These are phyloP conservation scores for Euzophera pinguis DNA, from an alignment of 2,888 invertebrate genomes.

Conservation along the genomic window DNA sequence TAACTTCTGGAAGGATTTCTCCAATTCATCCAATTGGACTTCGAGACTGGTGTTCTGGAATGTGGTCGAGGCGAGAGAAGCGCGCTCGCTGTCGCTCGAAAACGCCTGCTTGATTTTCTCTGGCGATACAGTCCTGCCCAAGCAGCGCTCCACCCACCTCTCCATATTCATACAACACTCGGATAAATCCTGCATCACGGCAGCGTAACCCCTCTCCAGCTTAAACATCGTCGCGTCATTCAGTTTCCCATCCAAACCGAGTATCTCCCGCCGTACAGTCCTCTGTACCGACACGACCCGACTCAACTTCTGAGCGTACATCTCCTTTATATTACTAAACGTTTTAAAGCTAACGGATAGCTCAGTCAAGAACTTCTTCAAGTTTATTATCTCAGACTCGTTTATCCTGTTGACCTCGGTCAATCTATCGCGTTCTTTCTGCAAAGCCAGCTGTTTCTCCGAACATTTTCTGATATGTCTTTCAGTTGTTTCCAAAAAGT, in stretches of 20 bases:
- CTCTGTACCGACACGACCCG: slow-evolving; percentile 58
- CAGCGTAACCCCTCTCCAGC: slow-evolving; percentile 61
- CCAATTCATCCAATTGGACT: slow-evolving; percentile 61
- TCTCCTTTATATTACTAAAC: slow-evolving; percentile 56
- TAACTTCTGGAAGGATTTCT: slow-evolving; percentile 62
- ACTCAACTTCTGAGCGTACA: slow-evolving; percentile 61
- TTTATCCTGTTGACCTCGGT: slow-evolving; percentile 61
- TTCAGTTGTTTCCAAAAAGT: slow-evolving; percentile 69
- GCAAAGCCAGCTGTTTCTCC: slow-evolving; percentile 55
- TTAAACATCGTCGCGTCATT: slow-evolving; percentile 49
- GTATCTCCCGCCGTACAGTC: slow-evolving; percentile 61
- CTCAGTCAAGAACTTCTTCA: slow-evolving; percentile 65
- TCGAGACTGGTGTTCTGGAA: slow-evolving; percentile 62
- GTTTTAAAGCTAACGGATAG: slow-evolving; percentile 61
- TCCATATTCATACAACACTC: slow-evolving; percentile 62
- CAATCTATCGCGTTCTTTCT: slow-evolving; percentile 63
- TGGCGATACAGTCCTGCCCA: slow-evolving; percentile 49
- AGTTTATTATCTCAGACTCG: slow-evolving; percentile 62
- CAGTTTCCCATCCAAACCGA: slow-evolving; percentile 50
- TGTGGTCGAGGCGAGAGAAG: slow-evolving; percentile 39
- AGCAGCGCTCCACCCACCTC: slow-evolving; percentile 62
- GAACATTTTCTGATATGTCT: slow-evolving; percentile 58
- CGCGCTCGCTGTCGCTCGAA: slow-evolving; percentile 45
- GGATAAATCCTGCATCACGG: slow-evolving; percentile 61
- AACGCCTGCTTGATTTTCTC: slow-evolving; percentile 67